These are phyloP conservation scores for Etheostoma nigrum DNA, from an alignment of 2,797 vertebrate genomes.

Conservation along the genomic window DNA sequence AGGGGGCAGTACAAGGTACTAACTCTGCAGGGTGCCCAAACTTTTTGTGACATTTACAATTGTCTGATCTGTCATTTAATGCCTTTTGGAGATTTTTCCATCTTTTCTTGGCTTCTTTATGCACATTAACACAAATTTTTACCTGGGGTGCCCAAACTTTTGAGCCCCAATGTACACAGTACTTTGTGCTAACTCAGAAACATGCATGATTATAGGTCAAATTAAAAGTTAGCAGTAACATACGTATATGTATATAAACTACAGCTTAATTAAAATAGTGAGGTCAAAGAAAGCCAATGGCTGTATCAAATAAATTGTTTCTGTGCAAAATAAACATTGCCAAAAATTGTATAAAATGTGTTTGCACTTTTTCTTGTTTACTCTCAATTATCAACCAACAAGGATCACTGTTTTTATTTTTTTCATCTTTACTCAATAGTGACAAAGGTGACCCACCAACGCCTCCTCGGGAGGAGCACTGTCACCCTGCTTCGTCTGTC, in stretches of 20 bases:
- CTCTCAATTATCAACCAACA: background rate
- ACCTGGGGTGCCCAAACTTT: too few species aligned
- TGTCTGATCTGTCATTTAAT: too few species aligned
- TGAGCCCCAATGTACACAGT: too few species aligned
- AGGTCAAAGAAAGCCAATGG: background rate
- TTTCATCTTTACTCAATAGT: constrained; percentile 50
- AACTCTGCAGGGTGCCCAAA: too few species aligned
- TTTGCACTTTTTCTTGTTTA: background rate
- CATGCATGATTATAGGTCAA: background rate
- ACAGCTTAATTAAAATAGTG: background rate
- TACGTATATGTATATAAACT: background rate
- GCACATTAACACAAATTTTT: too few species aligned
- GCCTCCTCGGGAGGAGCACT: constrained; percentile 64
- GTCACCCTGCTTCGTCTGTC: constrained; percentile 81
- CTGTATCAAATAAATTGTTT: background rate
- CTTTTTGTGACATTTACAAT: too few species aligned
- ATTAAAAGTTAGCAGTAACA: background rate
- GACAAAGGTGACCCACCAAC: constrained; percentile 59
- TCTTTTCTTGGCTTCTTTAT: too few species aligned
- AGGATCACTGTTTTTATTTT: background rate
- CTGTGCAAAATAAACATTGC: background rate
- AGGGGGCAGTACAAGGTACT: too few species aligned
- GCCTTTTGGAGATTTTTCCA: too few species aligned
- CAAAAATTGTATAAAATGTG: background rate
- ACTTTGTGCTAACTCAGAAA: background rate